Conservation (phyloP, 2,113 vertebrate genomes). For the Prunella fulvescens region DNA sequence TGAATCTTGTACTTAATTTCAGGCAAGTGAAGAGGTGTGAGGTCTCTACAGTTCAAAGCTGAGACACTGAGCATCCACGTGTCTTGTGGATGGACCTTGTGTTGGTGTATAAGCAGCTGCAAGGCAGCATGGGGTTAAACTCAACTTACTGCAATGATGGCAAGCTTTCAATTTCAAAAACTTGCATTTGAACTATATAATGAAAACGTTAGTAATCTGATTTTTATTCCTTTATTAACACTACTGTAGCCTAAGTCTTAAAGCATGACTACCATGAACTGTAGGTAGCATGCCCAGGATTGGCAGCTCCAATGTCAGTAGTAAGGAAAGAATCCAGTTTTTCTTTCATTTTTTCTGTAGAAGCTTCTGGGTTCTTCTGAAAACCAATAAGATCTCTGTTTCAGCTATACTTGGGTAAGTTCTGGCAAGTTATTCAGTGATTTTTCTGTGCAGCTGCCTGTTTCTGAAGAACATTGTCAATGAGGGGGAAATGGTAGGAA, state of each 20-base stretch:
- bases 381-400: neutral
- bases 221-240: neutral
- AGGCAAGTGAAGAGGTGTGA: neutral
- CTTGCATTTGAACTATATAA: neutral
- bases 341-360: neutral
- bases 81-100: neutral
- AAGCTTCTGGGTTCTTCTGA: neutral
- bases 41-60: neutral
- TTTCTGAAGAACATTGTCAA: neutral
- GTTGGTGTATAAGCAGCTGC: neutral
- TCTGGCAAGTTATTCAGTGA: neutral
- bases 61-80: neutral
- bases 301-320: neutral
- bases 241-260: neutral
- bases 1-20: neutral
- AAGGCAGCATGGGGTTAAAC: neutral
- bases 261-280: neutral
- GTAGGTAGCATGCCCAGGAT: rapidly evolving
- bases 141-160: neutral
- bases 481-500: neutral
- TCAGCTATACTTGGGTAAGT: neutral
- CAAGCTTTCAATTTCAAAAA: neutral
- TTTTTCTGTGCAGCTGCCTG: neutral
- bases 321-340: neutral
- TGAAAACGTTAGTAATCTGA: neutral